Conservation (phyloP, 2,888 invertebrate species). For the Idaea straminata region DNA sequence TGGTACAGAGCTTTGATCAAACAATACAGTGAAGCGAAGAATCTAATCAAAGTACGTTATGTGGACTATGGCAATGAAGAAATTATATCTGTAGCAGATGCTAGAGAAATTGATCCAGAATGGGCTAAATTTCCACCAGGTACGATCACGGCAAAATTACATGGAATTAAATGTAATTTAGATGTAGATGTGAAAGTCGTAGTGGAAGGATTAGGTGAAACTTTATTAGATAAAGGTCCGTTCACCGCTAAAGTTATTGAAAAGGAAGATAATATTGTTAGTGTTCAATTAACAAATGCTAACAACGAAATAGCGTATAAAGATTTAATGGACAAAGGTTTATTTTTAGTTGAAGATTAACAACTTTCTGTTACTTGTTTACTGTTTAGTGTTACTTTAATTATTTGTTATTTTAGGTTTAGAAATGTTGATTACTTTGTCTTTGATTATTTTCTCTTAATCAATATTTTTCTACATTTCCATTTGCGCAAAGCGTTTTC, state of each 20-base stretch:
- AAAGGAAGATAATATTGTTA: slow-evolving; percentile 35
- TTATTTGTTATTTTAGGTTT: not conserved
- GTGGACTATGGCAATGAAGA: slow-evolving; percentile 88
- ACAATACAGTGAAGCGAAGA: slow-evolving; percentile 62
- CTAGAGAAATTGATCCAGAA: slow-evolving; percentile 72
- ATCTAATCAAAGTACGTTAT: slow-evolving; percentile 81
- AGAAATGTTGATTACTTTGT: not conserved
- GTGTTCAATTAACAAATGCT: slow-evolving; percentile 56
- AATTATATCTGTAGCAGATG: slow-evolving; percentile 60
- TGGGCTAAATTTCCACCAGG: slow-evolving; percentile 76
- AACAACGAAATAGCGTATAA: slow-evolving; percentile 49
- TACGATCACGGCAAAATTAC: slow-evolving; percentile 70
- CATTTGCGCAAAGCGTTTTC: too few species aligned
- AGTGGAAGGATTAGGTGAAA: slow-evolving; percentile 44
- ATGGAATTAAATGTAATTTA: slow-evolving; percentile 56
- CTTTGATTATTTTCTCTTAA: not conserved
- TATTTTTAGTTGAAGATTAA: slow-evolving; percentile 35
- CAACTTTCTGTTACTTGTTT: not conserved
- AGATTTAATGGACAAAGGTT: slow-evolving; percentile 46
- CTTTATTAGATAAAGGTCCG: slow-evolving; percentile 56
- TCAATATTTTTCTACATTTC: not conserved
- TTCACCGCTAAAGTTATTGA: slow-evolving; percentile 53
- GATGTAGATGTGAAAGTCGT: slow-evolving; percentile 47
- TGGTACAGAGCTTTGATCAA: slow-evolving; percentile 88
- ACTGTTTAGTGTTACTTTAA: not conserved